Conservation (phyloP, 1,140 invertebrate species). For the Cydia pomonella region DNA sequence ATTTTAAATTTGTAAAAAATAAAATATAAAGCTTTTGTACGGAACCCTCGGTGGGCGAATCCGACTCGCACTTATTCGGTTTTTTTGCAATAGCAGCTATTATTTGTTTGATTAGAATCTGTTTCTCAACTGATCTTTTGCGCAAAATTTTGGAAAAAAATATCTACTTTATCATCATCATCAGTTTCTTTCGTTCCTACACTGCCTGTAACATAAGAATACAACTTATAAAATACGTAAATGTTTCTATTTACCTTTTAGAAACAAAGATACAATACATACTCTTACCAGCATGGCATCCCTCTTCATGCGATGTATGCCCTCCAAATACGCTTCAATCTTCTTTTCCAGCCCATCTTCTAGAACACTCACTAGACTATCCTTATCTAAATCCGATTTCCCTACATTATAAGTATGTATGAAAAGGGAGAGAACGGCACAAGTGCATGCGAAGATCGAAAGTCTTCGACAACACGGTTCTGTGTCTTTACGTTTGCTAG, state of each 20-base stretch:
- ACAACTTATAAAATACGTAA: not conserved
- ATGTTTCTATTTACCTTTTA: not conserved
- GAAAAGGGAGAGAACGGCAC: conserved; percentile 65
- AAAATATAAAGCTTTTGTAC: too few relatives aligned
- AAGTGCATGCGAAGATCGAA: conserved; percentile 62
- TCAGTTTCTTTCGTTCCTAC: not conserved
- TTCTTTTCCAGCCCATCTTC: conserved; percentile 57
- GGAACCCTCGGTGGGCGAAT: too few relatives aligned
- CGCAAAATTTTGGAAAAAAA: too few relatives aligned
- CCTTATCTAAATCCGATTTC: conserved; percentile 42
- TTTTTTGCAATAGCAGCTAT: too few relatives aligned
- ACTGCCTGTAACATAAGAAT: not conserved
- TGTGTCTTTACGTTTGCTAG: conserved; percentile 46
- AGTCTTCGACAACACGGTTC: conserved; percentile 54
- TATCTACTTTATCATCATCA: too few relatives aligned
- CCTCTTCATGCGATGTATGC: conserved; percentile 56
- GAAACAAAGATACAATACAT: conserved; percentile 27
- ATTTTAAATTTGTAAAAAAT: too few relatives aligned
- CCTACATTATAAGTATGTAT: conserved; percentile 57
- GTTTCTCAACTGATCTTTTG: too few relatives aligned
- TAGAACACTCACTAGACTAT: conserved; percentile 49
- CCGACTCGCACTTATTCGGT: too few relatives aligned
- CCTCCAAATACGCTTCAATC: conserved; percentile 56
- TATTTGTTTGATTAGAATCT: too few relatives aligned
- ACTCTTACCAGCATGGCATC: conserved; percentile 69